Evolutionary conservation across 1,140 invertebrate genomes (phyloP).

Genomic region (Philopotamus ludificatus): DNA sequence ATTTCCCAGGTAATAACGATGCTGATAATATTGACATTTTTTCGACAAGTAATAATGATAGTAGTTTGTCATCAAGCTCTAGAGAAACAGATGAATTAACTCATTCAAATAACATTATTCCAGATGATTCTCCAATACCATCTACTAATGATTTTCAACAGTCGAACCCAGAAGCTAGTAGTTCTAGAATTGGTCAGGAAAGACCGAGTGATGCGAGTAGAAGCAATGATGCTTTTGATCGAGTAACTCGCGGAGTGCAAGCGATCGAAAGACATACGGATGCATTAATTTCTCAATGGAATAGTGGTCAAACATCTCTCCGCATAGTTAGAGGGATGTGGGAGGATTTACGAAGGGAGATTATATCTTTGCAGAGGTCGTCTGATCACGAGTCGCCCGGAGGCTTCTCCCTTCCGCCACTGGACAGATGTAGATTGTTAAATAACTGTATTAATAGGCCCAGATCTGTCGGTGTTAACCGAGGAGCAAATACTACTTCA

Average conservation of each 20-base stretch:
- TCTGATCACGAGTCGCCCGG: conserved; percentile 48
- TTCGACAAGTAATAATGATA: conserved; percentile 38
- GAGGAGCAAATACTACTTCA: not conserved
- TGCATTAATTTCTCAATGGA: conserved; percentile 49
- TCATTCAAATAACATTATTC: not conserved
- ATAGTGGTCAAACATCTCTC: conserved; percentile 53
- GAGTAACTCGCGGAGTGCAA: conserved; percentile 48
- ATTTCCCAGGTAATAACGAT: no score
- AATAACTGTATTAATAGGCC: no score
- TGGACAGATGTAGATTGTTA: no score
- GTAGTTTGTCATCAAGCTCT: conserved; percentile 15
- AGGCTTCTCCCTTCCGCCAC: conserved; percentile 51
- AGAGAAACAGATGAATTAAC: not conserved
- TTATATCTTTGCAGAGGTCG: conserved; percentile 56
- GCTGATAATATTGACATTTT: no score
- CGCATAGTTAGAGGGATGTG: conserved; percentile 64
- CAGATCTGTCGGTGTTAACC: conserved; percentile 46
- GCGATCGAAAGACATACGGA: conserved; percentile 49
- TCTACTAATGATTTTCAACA: conserved; percentile 24
- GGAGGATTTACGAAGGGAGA: conserved; percentile 62
- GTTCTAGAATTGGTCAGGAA: not conserved
- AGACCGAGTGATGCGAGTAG: conserved; percentile 23
- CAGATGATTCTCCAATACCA: conserved; percentile 1
- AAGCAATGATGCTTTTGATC: conserved; percentile 48
- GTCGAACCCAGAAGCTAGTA: not conserved